These are phyloP conservation scores for Anticlea derivata DNA, from an alignment of 2,888 invertebrate species.

Conservation along the genomic window DNA sequence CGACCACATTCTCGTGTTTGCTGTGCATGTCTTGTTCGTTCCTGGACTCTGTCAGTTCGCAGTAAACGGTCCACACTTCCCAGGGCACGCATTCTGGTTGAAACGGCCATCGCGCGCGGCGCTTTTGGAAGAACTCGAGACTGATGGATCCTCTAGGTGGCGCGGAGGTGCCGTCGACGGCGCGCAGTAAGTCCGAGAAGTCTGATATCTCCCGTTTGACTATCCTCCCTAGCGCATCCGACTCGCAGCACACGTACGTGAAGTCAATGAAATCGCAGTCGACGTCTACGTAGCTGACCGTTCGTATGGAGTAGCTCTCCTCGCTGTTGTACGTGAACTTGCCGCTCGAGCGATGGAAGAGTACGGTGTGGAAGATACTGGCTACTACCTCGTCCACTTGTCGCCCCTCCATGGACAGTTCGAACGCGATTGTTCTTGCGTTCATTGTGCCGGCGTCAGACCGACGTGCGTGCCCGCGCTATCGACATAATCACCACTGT, in stretches of 20 bases:
- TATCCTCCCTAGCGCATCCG: conserved; percentile 88
- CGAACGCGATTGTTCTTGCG: conserved; percentile 91
- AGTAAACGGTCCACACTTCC: conserved; percentile 98
- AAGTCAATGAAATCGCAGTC: conserved; percentile 99
- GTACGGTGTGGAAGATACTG: conserved; percentile 95
- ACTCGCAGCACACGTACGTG: conserved; percentile 97
- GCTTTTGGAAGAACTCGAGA: conserved; percentile 97
- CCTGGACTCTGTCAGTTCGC: conserved; percentile 93
- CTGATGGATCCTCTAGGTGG: conserved; percentile 93
- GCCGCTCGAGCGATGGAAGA: conserved; percentile 95
- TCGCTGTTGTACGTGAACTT: conserved; percentile 97
- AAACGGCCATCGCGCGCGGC: conserved; percentile 95
- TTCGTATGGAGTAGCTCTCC: conserved; percentile 97
- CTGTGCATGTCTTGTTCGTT: conserved; percentile 94
- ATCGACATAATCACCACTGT: conserved; percentile 62
- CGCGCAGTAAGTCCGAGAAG: conserved; percentile 90
- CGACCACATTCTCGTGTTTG: conserved; percentile 94
- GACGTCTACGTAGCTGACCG: conserved; percentile 97
- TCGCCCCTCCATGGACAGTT: conserved; percentile 93
- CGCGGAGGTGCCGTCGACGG: conserved; percentile 84
- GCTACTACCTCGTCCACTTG: conserved; percentile 97
- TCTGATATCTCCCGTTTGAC: conserved; percentile 90
- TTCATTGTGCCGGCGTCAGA: conserved; percentile 86
- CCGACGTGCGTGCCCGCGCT: conserved; percentile 46
- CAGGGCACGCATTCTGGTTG: conserved; percentile 96